Evolutionary conservation across 2,113 vertebrate genomes (phyloP), one percentile per base, ranked within the genome.

Genomic region (Choloepus hoffmanni): DNA sequence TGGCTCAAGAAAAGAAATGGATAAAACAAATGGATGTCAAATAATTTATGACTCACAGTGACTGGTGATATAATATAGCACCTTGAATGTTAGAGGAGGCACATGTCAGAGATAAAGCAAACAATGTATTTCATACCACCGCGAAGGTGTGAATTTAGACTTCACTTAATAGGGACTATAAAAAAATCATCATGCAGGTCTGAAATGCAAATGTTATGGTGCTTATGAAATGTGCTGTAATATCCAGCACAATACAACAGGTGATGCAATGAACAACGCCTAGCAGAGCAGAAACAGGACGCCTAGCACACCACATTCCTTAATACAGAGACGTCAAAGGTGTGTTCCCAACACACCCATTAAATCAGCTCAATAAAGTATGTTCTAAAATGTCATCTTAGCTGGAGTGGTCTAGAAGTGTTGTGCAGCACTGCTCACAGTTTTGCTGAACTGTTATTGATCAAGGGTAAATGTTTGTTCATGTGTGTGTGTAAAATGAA

Each of bases 141-240:
- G 30, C 26, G 95, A 96, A 98, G 86, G 79, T 3, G 23, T 50
- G 95, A 97, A 94, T 63, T 96, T 83, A 36, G 40, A 92, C 91
- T 83, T 95, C 36, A 55, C 60, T 4, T 95, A 95, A 96, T 16
- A 67, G 68, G 24, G 7, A 90, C 33, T 68, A 83, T 90, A 36
- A 92, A 94, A 62, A 97, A 89, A 30, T 63, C 97, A 95, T 93
- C 83, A 28, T 16, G 85, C 0, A 55, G 26, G 7, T 28, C 48
- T 94, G 73, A 21, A 95, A 79, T 7, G 83, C 85, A 96, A 95
- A 43, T 63, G 21, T 5, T 67, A 0, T 2, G 4, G 65, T 94
- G 45, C 12, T 96, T 96, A 19, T 26, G 87, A 92, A 60, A 88
- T 7, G 12, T 45, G 43, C 77, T 83, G 23, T 78, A 90, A 89